Percentiles rank a stretch among this genome's conserved stretches.
Conservation (phyloP, 2,888 invertebrate species). For the Choreutis nemorana region DNA sequence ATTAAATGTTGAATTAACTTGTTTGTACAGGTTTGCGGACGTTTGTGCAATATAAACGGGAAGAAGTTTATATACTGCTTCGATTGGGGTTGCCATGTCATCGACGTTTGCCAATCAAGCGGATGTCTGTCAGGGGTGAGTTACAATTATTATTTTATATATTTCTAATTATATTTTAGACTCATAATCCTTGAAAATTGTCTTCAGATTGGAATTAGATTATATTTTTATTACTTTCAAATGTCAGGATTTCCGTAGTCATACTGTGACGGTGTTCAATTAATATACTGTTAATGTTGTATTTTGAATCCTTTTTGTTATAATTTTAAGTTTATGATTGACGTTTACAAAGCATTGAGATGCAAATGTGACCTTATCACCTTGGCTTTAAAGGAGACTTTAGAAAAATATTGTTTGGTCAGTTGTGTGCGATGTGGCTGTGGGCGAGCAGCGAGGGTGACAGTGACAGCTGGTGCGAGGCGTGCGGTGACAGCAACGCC, state of each 20-base stretch:
- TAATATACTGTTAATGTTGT: too few species aligned
- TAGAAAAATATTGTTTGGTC: slow-evolving; percentile 2
- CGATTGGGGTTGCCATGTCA: slow-evolving; percentile 63
- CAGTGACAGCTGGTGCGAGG: slow-evolving; percentile 23
- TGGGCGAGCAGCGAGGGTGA: slow-evolving; percentile 41
- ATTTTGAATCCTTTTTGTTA: too few species aligned
- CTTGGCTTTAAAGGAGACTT: too few species aligned
- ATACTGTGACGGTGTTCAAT: too few species aligned
- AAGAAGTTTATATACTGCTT: slow-evolving; percentile 63
- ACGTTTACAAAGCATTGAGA: too few species aligned
- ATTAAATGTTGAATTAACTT: too few species aligned
- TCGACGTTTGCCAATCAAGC: slow-evolving; percentile 59
- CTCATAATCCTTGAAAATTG: too few species aligned
- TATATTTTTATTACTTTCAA: neutral
- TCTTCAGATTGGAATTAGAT: too few species aligned
- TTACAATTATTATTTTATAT: slow-evolving; percentile 1
- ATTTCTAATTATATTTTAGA: neutral
- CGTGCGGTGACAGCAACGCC: slow-evolving; percentile 39
- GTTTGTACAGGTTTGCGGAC: slow-evolving; percentile 36
- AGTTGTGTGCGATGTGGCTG: slow-evolving; percentile 62
- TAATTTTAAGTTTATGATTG: too few species aligned
- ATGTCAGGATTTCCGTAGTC: neutral
- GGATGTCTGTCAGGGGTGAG: slow-evolving; percentile 58
- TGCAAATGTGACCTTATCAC: too few species aligned
- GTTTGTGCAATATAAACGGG: slow-evolving; percentile 43